Evolutionary conservation across 1,140 invertebrate species (phyloP), one percentile per base, ranked within the genome.

Genomic region (Drosophila trapezifrons): DNA sequence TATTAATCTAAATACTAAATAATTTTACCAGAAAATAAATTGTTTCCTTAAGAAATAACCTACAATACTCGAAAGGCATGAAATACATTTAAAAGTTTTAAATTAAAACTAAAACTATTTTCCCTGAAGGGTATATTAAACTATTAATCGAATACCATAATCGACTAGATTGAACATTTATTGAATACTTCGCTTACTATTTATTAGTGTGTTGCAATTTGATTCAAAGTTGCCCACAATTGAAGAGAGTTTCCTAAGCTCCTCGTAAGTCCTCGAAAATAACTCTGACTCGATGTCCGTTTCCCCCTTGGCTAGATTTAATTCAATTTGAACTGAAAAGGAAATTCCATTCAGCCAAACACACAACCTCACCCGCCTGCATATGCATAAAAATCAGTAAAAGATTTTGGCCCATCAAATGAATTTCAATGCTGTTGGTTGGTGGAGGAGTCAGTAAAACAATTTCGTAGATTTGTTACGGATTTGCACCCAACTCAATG

Each of bases 391-490:
- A 78, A 78, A 78, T 78, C 54, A 72, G 59, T 71, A 66, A 72
- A 79, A 69, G 77, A 79, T 60, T 82, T 82, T 32, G 52, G 52
- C 40, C 80, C 57, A 78, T 69, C 58, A 82, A 82, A 82, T 82
- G 79, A 82, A 82, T 82, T 82, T 74, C 79, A 55, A 80, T 79
- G 55, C 25, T 45, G 43, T 52, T 52, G 20, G 35, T n/a, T 46
- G 54, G 29, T 4, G 2, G 32, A n/a, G 18, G 54, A 80, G 78
- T 64, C 64, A 74, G 69, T 82, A 74, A 82, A 82, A 82, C 79
- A 82, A 82, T 82, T 82, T 82, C 32, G 69, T 82, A 82, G 79
- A 82, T 82, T 82, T 82, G 79, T 82, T 78, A 78, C 79, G 79
- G 79, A 82, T 82, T 82, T 82, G 75, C 79, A 78, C 74, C 79